phyloP scores from a whole-genome alignment of 2,888 invertebrate species.

The Diaprepes abbreviatus region DNA sequence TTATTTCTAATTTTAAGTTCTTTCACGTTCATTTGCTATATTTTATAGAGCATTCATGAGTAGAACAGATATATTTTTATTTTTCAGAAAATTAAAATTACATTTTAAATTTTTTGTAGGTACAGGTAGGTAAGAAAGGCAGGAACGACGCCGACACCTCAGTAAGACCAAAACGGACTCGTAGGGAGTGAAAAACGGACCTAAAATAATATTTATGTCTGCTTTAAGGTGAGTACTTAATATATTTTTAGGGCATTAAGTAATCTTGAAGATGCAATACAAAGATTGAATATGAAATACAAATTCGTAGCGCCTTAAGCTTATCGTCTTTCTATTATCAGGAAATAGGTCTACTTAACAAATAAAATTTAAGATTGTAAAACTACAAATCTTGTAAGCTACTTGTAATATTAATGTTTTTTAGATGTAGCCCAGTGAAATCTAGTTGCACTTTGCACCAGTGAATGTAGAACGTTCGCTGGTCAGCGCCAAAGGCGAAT shows the following conservation, averaged over 20 bases:
- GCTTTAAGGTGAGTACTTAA: conserved; percentile 45
- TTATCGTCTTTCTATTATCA: conserved; percentile 23
- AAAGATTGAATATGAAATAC: conserved; percentile 11
- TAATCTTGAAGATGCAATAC: conserved; percentile 32
- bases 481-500: background rate
- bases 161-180: conserved; percentile 62
- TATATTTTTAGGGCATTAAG: conserved; percentile 39
- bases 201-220: conserved; percentile 11
- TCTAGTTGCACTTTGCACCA: background rate
- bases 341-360: conserved; percentile 19
- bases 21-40: too few species aligned
- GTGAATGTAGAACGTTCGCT: conserved; percentile 4
- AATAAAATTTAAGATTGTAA: conserved; percentile 13
- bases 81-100: too few species aligned
- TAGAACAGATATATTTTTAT: too few species aligned
- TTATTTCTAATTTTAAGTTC: too few species aligned
- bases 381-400: conserved; percentile 6
- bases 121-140: conserved; percentile 75
- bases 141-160: conserved; percentile 61
- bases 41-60: too few species aligned
- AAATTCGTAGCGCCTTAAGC: conserved; percentile 25
- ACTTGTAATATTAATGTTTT: conserved; percentile 13
- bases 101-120: too few species aligned
- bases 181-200: conserved; percentile 68
- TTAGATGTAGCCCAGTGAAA: conserved; percentile 18